phyloP scores from a whole-genome alignment of 2,888 invertebrate species.

The Thalpophila matura region DNA sequence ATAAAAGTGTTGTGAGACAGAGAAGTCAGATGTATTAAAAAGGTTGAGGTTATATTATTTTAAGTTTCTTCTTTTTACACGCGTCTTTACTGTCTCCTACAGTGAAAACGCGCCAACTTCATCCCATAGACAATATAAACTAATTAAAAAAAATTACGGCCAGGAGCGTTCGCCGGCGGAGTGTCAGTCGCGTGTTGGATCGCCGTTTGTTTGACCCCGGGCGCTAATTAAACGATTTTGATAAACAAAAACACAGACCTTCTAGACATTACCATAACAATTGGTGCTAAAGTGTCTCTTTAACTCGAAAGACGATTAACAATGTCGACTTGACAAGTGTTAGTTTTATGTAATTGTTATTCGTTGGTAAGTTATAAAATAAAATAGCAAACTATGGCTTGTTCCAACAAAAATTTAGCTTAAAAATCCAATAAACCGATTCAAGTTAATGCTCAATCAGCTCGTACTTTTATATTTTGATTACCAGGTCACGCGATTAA shows the following conservation, averaged over 20 bases:
- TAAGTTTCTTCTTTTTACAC: too few species aligned
- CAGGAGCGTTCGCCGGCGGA: constrained; percentile 18
- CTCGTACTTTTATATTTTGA: too few species aligned
- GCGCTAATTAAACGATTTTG: constrained; percentile 73
- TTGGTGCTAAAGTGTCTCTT: constrained; percentile 48
- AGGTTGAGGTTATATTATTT: too few species aligned
- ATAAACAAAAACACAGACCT: constrained; percentile 69
- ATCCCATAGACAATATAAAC: constrained; percentile 18
- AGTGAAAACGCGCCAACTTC: neutral
- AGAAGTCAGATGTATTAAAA: too few species aligned
- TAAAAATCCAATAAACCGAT: too few species aligned
- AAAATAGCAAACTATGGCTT: neutral
- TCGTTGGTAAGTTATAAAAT: neutral
- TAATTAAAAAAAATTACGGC: constrained; percentile 22
- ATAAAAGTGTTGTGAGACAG: too few species aligned
- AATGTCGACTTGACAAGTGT: constrained; percentile 6
- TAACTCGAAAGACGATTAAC: constrained; percentile 31
- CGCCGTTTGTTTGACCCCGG: constrained; percentile 63
- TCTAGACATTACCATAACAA: constrained; percentile 60
- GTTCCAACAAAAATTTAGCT: too few species aligned
- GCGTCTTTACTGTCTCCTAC: too few species aligned
- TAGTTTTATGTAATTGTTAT: constrained; percentile 13
- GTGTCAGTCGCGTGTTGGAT: constrained; percentile 65
- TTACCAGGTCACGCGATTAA: too few species aligned
- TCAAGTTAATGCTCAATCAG: too few species aligned